phyloP scores from a whole-genome alignment of 1,140 invertebrate species.

The Pristionchus pacificus region DNA sequence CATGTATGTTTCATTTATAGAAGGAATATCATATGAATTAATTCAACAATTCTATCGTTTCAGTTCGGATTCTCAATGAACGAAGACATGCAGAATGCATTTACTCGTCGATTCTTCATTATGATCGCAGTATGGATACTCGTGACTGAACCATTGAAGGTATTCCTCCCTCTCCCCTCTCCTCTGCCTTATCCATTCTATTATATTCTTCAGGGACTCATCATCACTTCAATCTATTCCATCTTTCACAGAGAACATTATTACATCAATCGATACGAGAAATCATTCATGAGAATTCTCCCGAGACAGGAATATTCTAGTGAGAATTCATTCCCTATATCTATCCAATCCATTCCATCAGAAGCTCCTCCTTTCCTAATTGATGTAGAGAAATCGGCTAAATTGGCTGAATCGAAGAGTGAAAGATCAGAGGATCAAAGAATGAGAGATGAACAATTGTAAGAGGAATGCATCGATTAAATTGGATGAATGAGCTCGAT shows the following conservation, averaged over 20 bases:
- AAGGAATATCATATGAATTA: not conserved
- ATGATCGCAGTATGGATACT: constrained; percentile 24
- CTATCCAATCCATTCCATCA: too few relatives aligned
- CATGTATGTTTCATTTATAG: not conserved
- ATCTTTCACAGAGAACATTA: not conserved
- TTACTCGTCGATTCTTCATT: constrained; percentile 27
- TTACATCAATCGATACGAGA: not conserved
- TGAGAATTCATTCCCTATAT: too few relatives aligned
- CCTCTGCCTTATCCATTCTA: not conserved
- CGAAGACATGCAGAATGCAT: constrained; percentile 19
- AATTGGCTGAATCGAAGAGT: constrained; percentile 54
- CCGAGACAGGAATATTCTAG: not conserved
- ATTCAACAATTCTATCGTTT: not conserved
- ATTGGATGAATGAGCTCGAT: not conserved
- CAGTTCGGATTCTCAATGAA: constrained; percentile 13
- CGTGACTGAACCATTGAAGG: constrained; percentile 32
- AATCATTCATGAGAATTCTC: not conserved
- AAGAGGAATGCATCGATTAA: constrained; percentile 41
- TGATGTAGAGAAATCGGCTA: constrained; percentile 38
- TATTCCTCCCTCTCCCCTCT: constrained; percentile 6
- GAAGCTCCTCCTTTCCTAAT: constrained; percentile 16
- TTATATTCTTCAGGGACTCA: not conserved
- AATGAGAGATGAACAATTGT: constrained; percentile 61
- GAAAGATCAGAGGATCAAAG: constrained; percentile 55
- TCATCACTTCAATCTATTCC: not conserved